Evolutionary conservation across 2,113 vertebrate genomes (phyloP).

Genomic region (Tamias sibiricus): DNA sequence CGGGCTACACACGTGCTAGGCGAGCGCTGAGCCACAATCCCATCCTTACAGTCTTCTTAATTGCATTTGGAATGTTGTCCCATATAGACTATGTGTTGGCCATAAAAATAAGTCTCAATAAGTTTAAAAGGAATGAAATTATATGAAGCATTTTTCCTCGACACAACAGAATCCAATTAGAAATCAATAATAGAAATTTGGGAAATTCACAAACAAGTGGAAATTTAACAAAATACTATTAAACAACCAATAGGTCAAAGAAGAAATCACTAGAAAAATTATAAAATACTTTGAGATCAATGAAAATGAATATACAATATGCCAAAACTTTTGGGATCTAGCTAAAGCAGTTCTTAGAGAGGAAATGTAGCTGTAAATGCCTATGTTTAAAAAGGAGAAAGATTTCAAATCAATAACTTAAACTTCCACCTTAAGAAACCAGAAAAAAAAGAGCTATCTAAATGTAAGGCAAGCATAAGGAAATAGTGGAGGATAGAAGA

Average conservation of each 20-base stretch:
- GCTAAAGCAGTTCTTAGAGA: not conserved
- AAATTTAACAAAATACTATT: constrained; percentile 10
- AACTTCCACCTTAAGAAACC: not conserved
- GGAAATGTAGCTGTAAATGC: constrained; percentile 10
- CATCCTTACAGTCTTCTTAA: no score
- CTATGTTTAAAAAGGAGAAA: not conserved
- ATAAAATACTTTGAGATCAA: constrained; percentile 49
- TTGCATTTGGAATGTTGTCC: not conserved
- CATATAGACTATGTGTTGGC: not conserved
- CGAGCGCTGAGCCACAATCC: no score
- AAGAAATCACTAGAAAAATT: constrained; percentile 26
- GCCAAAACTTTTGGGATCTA: not conserved
- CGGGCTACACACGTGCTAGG: no score
- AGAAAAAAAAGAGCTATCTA: not conserved
- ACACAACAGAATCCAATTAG: not conserved
- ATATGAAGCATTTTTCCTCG: not conserved
- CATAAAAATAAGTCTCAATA: constrained; percentile 28
- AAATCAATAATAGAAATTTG: constrained; percentile 27
- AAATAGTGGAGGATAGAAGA: constrained; percentile 29
- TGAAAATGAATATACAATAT: constrained; percentile 48
- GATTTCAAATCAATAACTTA: constrained; percentile 5
- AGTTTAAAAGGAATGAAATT: constrained; percentile 46
- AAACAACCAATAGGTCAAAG: not conserved
- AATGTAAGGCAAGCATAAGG: not conserved
- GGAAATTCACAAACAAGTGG: not conserved